phyloP scores from a whole-genome alignment of 2,888 invertebrate genomes.

The Vannuccia rotundouncinata region DNA sequence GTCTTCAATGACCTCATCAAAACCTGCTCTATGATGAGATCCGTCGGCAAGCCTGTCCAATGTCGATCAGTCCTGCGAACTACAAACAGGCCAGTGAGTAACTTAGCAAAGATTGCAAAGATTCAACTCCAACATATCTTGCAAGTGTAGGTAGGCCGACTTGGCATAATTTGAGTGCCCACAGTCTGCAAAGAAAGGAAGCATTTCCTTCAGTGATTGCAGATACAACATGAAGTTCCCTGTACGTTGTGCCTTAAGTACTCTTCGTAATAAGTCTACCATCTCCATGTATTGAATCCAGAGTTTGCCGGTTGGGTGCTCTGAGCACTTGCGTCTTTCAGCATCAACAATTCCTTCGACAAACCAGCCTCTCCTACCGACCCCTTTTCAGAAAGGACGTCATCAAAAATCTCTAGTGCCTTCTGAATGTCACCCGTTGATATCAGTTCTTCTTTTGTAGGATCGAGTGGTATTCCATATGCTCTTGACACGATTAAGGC shows the following conservation, averaged over 20 bases:
- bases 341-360: not conserved
- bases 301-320: conserved; percentile 39
- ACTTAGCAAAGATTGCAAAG: not conserved
- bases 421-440: not conserved
- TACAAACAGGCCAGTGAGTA: not conserved
- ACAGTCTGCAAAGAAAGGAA: conserved; percentile 1
- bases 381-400: not conserved
- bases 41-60: not conserved
- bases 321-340: not conserved
- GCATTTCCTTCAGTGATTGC: not conserved
- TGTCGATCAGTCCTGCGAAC: not conserved
- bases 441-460: not conserved
- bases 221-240: not conserved
- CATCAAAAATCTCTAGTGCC: not conserved
- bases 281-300: conserved; percentile 44
- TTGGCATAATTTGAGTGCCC: conserved; percentile 1
- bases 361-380: too few species aligned
- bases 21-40: conserved; percentile 3
- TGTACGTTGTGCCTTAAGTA: conserved; percentile 42
- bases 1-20: conserved; percentile 8
- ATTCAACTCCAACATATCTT: not conserved
- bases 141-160: not conserved
- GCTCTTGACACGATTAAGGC: too few species aligned
- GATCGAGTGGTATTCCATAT: not conserved
- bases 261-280: conserved; percentile 42